phyloP scores from a whole-genome alignment of 2,888 invertebrate genomes.

The Sympetrum striolatum region DNA sequence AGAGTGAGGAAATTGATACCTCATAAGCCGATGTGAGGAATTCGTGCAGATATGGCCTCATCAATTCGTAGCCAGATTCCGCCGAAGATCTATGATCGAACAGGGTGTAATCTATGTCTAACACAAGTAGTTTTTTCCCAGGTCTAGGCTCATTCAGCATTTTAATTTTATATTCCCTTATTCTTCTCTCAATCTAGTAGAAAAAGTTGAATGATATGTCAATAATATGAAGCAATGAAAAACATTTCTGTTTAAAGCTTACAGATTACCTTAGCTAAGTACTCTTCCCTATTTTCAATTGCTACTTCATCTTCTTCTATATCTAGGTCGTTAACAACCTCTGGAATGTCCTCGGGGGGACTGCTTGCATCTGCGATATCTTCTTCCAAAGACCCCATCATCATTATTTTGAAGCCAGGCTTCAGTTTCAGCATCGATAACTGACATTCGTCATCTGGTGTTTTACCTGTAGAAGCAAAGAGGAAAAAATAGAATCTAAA shows the following conservation, averaged over 20 bases:
- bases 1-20: conserved; percentile 50
- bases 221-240: not conserved
- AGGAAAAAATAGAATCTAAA: not conserved
- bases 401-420: conserved; percentile 90
- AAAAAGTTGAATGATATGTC: not conserved
- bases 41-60: conserved; percentile 95
- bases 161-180: conserved; percentile 82
- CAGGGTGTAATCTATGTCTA: conserved; percentile 96
- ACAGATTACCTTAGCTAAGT: conserved; percentile 58
- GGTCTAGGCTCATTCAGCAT: conserved; percentile 81
- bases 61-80: conserved; percentile 85
- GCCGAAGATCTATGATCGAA: conserved; percentile 95
- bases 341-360: conserved; percentile 81
- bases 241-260: not conserved
- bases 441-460: conserved; percentile 72
- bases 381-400: conserved; percentile 95
- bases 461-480: not conserved
- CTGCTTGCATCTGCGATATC: conserved; percentile 82
- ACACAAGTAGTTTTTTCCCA: conserved; percentile 87
- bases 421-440: conserved; percentile 81
- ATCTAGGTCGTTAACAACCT: conserved; percentile 91
- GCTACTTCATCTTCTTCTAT: conserved; percentile 83
- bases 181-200: conserved; percentile 76
- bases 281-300: conserved; percentile 69
- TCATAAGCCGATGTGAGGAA: conserved; percentile 87